Conservation (phyloP, 2,113 vertebrate genomes). For the Planiliza haematocheilus region DNA sequence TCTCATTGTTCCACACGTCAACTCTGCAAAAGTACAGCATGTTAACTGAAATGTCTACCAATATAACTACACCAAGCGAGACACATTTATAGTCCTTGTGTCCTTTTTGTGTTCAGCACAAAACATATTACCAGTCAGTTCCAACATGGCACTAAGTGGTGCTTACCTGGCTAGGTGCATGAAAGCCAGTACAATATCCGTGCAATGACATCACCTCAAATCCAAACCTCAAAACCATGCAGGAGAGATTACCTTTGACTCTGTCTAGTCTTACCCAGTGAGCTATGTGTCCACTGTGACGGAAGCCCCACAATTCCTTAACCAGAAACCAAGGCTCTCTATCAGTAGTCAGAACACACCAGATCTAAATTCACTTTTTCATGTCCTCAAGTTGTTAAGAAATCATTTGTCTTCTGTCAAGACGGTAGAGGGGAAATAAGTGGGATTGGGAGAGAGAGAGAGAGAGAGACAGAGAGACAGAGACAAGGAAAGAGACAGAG, state of each 20-base stretch:
- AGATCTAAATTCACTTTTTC: slow-evolving; percentile 53
- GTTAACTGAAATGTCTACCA: slow-evolving; percentile 1
- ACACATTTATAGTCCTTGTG: background rate
- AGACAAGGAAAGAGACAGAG: no score
- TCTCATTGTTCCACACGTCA: slow-evolving; percentile 97
- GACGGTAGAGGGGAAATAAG: slow-evolving; percentile 11
- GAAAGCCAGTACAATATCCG: slow-evolving; percentile 41
- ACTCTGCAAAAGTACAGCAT: slow-evolving; percentile 85
- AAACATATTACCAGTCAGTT: slow-evolving; percentile 34
- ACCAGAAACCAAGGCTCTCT: slow-evolving; percentile 76
- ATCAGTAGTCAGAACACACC: slow-evolving; percentile 76
- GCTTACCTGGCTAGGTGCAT: slow-evolving; percentile 49
- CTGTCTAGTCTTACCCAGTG: slow-evolving; percentile 77
- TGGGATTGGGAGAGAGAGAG: background rate
- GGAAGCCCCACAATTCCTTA: slow-evolving; percentile 75
- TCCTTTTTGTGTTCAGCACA: slow-evolving; percentile 26
- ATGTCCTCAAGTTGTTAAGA: slow-evolving; percentile 28
- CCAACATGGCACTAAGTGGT: background rate
- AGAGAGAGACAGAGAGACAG: no score
- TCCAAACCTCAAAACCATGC: slow-evolving; percentile 78
- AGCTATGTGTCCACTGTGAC: slow-evolving; percentile 73
- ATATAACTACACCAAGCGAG: background rate
- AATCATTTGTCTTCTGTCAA: slow-evolving; percentile 37
- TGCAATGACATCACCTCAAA: slow-evolving; percentile 79
- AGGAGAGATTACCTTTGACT: slow-evolving; percentile 73